These are phyloP conservation scores for Benthosema pterotum DNA, from an alignment of 2,797 vertebrate species.

Conservation along the genomic window DNA sequence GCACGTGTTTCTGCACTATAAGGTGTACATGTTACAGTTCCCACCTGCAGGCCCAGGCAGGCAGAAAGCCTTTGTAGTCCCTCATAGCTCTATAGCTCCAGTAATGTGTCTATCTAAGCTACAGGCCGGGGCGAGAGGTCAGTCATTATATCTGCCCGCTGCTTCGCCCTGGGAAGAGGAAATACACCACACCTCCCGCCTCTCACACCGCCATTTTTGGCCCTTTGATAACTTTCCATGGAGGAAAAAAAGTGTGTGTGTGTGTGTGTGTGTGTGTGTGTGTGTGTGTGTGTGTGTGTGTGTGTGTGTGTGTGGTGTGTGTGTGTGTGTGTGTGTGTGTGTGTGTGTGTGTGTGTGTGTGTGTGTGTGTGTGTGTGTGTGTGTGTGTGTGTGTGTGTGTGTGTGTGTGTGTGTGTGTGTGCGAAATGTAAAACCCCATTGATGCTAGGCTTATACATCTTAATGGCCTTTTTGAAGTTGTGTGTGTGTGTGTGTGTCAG, in stretches of 20 bases:
- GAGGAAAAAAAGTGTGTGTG: slow-evolving; percentile 35
- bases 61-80: slow-evolving; percentile 36
- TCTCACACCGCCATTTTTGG: slow-evolving; percentile 7
- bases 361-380: not conserved
- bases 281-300: not conserved
- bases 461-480: slow-evolving; percentile 43
- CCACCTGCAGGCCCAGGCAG: slow-evolving; percentile 41
- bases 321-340: too few relatives aligned
- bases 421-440: not conserved
- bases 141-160: slow-evolving; percentile 39
- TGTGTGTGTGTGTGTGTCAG: slow-evolving; percentile 4
- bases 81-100: slow-evolving; percentile 14
- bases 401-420: not conserved
- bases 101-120: slow-evolving; percentile 41
- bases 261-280: not conserved
- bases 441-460: slow-evolving; percentile 48
- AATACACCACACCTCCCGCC: slow-evolving; percentile 37
- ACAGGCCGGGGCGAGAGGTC: slow-evolving; percentile 35
- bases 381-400: not conserved
- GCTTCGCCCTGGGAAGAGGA: slow-evolving; percentile 36
- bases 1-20: too few relatives aligned
- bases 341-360: too few relatives aligned
- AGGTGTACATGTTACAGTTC: slow-evolving; percentile 7
- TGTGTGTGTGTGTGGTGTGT: not conserved
- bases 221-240: slow-evolving; percentile 35